A percentile compares a stretch with the other conserved stretches of the same genome.
phyloP scores from a whole-genome alignment of 2,113 vertebrate genomes.

The Anguilla rostrata region DNA sequence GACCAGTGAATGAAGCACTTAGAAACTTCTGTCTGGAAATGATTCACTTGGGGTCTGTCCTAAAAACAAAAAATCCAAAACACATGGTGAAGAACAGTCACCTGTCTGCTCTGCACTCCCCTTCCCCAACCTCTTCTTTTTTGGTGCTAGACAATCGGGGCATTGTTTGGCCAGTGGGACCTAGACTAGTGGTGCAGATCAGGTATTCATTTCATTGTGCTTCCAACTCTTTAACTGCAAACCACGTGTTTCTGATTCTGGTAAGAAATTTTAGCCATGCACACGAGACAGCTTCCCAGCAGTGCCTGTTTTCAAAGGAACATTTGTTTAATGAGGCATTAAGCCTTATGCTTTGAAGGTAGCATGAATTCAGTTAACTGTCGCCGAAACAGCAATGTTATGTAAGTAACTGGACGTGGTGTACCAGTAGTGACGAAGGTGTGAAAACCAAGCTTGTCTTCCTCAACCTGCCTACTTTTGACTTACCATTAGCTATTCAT shows the following conservation, averaged over 20 bases:
- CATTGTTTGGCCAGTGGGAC: constrained; percentile 13
- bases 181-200: constrained; percentile 14
- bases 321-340: neutral
- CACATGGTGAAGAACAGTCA: constrained; percentile 67
- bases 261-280: neutral
- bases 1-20: constrained; percentile 64
- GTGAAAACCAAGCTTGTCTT: neutral
- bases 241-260: neutral
- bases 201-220: neutral
- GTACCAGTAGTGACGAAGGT: neutral
- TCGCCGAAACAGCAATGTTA: neutral
- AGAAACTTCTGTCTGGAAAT: constrained; percentile 59
- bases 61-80: constrained; percentile 69
- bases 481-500: neutral
- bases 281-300: neutral
- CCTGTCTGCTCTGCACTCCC: constrained; percentile 58
- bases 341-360: neutral
- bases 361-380: neutral
- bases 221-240: constrained; percentile 9
- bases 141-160: constrained; percentile 16
- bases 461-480: neutral
- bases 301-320: neutral
- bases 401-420: neutral
- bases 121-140: neutral
- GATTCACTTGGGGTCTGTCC: constrained; percentile 67